A percentile compares a stretch with the other conserved stretches of the same genome.
phyloP scores from a whole-genome alignment of 2,113 vertebrate genomes.

The Psephotus haematonotus region DNA sequence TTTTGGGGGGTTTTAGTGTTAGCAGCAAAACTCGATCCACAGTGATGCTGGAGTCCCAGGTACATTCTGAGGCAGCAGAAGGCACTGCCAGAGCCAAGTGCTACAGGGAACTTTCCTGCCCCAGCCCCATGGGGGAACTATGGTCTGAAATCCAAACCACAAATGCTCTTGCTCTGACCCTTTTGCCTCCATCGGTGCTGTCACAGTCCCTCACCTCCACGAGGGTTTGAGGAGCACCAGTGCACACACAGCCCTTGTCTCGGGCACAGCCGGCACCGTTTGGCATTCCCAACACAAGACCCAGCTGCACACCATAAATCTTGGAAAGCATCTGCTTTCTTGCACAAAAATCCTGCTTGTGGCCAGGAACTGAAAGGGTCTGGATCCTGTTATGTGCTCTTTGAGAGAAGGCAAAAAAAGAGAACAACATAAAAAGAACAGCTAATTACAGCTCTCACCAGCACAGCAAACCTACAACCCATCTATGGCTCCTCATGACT shows the following conservation, averaged over 20 bases:
- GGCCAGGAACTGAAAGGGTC: not conserved
- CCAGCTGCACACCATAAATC: not conserved
- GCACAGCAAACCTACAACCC: not conserved
- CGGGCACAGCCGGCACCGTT: accelerated
- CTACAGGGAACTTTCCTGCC: not conserved
- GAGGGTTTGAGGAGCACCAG: not conserved
- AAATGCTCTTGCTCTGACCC: not conserved
- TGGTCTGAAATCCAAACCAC: not conserved
- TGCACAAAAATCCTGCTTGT: not conserved
- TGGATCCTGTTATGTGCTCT: not conserved
- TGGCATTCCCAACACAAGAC: not conserved
- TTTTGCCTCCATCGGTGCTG: not conserved
- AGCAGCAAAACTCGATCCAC: not conserved
- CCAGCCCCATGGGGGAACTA: accelerated
- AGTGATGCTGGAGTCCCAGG: accelerated
- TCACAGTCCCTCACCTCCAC: not conserved
- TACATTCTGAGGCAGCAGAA: not conserved
- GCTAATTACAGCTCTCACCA: not conserved
- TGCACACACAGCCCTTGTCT: not conserved
- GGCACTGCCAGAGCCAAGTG: not conserved
- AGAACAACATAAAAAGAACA: not conserved
- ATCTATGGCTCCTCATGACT: not conserved
- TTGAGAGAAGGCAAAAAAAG: not conserved
- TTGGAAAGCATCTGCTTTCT: not conserved
- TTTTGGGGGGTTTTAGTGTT: accelerated